These are phyloP conservation scores for Emydura subglobosa DNA, from an alignment of 2,113 vertebrate genomes.

Conservation along the genomic window DNA sequence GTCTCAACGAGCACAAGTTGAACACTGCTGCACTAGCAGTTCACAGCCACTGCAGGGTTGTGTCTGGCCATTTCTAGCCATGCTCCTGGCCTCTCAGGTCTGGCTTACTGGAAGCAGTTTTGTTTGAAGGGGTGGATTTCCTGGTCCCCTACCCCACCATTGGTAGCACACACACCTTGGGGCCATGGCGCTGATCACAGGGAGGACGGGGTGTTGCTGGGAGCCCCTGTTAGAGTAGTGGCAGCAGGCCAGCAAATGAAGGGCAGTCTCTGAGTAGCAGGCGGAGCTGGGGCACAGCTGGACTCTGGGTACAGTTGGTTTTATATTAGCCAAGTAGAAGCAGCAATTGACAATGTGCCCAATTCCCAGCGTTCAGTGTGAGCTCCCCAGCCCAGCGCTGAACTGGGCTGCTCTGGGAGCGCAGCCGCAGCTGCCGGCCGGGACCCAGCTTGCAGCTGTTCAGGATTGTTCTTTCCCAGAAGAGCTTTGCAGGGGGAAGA, in stretches of 20 bases:
- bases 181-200: neutral
- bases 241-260: conserved; percentile 2
- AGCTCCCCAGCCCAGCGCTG: conserved; percentile 39
- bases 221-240: neutral
- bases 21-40: neutral
- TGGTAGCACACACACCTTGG: neutral
- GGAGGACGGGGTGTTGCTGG: neutral
- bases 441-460: conserved; percentile 65
- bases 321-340: conserved; percentile 19
- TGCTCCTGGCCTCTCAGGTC: neutral
- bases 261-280: neutral
- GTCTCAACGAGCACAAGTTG: neutral
- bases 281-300: conserved; percentile 52
- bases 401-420: conserved; percentile 66
- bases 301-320: conserved; percentile 40
- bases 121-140: neutral
- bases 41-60: no score
- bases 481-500: conserved; percentile 61
- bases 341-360: conserved; percentile 54
- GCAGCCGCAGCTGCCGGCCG: conserved; percentile 62
- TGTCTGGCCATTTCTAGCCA: neutral
- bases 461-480: conserved; percentile 1
- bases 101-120: neutral
- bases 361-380: conserved; percentile 44
- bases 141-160: neutral